Percentiles rank a stretch among this genome's conserved stretches.
Evolutionary conservation across 2,888 invertebrate species (phyloP).

Genomic region (Metalampra italica): DNA sequence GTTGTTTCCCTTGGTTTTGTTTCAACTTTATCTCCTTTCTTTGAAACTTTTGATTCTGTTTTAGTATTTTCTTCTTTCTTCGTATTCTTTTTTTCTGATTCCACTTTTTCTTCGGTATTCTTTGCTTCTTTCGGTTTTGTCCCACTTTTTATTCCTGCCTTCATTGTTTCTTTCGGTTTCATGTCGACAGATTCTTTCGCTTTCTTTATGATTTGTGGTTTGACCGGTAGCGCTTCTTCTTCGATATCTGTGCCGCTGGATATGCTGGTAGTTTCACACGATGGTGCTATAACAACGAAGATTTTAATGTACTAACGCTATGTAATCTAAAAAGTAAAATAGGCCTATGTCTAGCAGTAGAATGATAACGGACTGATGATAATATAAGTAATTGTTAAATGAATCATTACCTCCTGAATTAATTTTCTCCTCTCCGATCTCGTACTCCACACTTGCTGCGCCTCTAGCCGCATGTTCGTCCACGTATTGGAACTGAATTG

Average conservation of each 20-base stretch:
- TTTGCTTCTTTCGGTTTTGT: conserved; percentile 1
- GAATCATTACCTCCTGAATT: conserved; percentile 39
- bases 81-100: background rate
- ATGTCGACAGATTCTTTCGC: background rate
- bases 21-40: conserved; percentile 1
- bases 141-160: background rate
- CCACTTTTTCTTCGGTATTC: conserved; percentile 6
- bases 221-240: conserved; percentile 16
- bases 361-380: background rate
- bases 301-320: background rate
- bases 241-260: conserved; percentile 31
- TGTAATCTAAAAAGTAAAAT: no score
- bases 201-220: background rate
- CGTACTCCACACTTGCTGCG: conserved; percentile 36
- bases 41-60: background rate
- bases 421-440: conserved; percentile 58
- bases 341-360: no score
- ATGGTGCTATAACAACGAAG: background rate
- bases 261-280: conserved; percentile 12
- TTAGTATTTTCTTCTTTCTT: conserved; percentile 5
- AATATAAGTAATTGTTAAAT: background rate
- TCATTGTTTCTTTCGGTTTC: background rate
- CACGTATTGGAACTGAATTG: conserved; percentile 46
- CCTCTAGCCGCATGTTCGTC: conserved; percentile 29
- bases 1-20: background rate